Evolutionary conservation across 2,888 invertebrate genomes (phyloP).

Genomic region (Gastracanthus pulcherrimus): DNA sequence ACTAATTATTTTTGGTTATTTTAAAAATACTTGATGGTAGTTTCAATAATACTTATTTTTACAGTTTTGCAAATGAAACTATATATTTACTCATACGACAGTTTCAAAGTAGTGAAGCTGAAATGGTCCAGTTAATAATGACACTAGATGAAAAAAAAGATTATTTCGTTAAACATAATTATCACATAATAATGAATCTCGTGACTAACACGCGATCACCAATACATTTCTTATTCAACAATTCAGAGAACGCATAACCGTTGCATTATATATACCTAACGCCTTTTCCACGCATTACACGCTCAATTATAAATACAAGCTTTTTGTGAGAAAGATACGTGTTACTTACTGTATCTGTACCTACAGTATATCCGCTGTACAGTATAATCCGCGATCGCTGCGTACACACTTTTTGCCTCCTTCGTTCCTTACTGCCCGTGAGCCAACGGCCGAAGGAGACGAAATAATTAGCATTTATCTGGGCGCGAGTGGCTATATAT

Average conservation of each 20-base stretch:
- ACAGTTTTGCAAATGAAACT: too few species aligned
- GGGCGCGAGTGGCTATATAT: not conserved
- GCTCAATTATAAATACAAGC: not conserved
- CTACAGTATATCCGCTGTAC: not conserved
- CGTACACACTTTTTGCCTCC: too few species aligned
- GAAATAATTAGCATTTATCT: not conserved
- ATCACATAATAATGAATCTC: not conserved
- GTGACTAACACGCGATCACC: not conserved
- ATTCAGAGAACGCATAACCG: conserved; percentile 1
- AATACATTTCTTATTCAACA: not conserved
- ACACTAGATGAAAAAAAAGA: not conserved
- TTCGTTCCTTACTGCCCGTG: too few species aligned
- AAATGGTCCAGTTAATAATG: too few species aligned
- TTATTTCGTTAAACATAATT: not conserved
- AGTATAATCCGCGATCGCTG: too few species aligned
- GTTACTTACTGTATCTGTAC: not conserved
- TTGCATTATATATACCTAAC: not conserved
- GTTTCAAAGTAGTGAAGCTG: too few species aligned
- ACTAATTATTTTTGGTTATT: too few species aligned
- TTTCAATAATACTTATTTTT: too few species aligned
- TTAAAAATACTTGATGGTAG: too few species aligned
- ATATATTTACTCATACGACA: too few species aligned
- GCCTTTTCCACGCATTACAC: not conserved
- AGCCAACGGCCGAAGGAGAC: not conserved
- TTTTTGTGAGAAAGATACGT: conserved; percentile 18